phyloP scores from a whole-genome alignment of 2,113 vertebrate species.

The Progne subis region DNA sequence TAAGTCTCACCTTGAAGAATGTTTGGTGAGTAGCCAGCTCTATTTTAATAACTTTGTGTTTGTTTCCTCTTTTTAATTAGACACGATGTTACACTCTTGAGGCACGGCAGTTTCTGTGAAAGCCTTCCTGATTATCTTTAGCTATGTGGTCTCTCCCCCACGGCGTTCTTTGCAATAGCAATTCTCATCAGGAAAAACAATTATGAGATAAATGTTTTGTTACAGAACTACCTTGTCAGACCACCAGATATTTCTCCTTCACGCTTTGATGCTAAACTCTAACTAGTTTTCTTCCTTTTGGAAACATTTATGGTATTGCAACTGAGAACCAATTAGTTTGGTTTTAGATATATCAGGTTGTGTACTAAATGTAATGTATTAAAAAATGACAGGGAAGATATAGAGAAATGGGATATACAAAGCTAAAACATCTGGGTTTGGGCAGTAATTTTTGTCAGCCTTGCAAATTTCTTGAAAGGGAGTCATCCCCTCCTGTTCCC shows the following conservation, averaged over 20 bases:
- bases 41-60: neutral
- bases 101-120: neutral
- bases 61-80: neutral
- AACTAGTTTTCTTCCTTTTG: neutral
- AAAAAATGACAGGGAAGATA: neutral
- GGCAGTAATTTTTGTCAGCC: neutral
- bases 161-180: neutral
- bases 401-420: neutral
- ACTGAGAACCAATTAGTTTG: neutral
- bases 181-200: neutral
- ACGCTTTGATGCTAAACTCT: neutral
- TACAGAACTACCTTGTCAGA: neutral
- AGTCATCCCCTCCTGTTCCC: conserved; percentile 33
- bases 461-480: neutral
- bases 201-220: neutral
- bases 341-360: neutral
- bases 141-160: neutral
- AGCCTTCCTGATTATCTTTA: neutral
- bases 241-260: neutral
- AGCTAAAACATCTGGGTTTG: neutral
- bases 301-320: neutral
- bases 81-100: neutral
- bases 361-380: neutral
- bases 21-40: conserved; percentile 80
- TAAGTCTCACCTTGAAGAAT: conserved; percentile 84